Conservation (phyloP, 1,140 invertebrate genomes). For the Leptinotarsa lineolata region DNA sequence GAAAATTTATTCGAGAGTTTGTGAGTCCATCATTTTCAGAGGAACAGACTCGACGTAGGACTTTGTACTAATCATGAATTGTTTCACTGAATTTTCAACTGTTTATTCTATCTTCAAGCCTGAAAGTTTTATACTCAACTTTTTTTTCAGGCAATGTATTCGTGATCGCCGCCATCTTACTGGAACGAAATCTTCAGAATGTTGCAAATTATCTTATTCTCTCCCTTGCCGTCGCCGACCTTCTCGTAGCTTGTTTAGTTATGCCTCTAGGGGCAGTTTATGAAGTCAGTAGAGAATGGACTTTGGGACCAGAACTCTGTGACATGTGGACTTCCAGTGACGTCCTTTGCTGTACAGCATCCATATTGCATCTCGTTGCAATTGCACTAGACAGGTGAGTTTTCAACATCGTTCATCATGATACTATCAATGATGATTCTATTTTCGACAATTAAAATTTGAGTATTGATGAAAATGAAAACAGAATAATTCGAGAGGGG, state of each 20-base stretch:
- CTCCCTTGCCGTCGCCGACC: slow-evolving; percentile 83
- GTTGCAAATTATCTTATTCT: slow-evolving; percentile 88
- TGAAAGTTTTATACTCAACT: not conserved
- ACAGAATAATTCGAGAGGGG: no score
- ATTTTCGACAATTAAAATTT: no score
- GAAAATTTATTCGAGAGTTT: no score
- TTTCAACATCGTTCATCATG: no score
- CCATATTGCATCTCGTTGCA: slow-evolving; percentile 91
- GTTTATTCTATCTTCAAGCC: no score
- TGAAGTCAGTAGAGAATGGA: slow-evolving; percentile 53
- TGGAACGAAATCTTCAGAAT: slow-evolving; percentile 85
- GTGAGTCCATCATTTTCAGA: no score
- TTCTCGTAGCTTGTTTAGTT: slow-evolving; percentile 82
- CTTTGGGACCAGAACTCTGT: slow-evolving; percentile 76
- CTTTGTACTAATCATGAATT: no score
- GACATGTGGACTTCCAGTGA: slow-evolving; percentile 89
- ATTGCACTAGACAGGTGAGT: slow-evolving; percentile 70
- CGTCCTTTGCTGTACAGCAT: slow-evolving; percentile 91
- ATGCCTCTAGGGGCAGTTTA: slow-evolving; percentile 83
- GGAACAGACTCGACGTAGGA: no score
- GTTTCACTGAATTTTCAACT: no score
- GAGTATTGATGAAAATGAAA: no score
- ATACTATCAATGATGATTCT: no score
- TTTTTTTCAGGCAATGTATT: slow-evolving; percentile 82
- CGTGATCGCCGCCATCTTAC: slow-evolving; percentile 90